Conservation (phyloP, 2,113 vertebrate species). For the Mormoops blainvillei region DNA sequence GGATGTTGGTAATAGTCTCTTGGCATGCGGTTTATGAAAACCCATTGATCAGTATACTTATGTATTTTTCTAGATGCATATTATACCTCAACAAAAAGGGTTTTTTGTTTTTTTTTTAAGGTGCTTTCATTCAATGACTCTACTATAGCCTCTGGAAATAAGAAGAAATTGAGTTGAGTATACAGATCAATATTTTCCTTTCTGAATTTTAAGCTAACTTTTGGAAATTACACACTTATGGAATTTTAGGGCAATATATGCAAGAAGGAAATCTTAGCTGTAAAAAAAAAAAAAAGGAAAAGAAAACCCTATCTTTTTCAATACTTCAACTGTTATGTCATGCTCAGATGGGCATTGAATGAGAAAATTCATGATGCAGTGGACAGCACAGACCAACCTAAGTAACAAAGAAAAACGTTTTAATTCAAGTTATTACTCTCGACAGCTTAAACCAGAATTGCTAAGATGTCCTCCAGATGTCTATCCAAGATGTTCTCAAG, state of each 20-base stretch:
- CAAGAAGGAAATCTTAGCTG: neutral
- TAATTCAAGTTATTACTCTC: neutral
- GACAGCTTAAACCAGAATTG: neutral
- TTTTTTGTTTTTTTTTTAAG: neutral
- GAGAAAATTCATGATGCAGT: neutral
- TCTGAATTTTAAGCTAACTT: slow-evolving; percentile 18
- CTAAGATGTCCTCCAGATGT: neutral
- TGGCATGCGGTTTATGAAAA: neutral
- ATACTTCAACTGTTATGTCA: neutral
- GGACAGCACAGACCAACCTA: neutral
- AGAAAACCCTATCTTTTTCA: neutral
- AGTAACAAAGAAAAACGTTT: neutral
- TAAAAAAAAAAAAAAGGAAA: slow-evolving; percentile 22
- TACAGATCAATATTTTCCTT: neutral
- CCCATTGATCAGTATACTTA: neutral
- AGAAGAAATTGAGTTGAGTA: neutral
- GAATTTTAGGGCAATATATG: neutral
- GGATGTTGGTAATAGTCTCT: neutral
- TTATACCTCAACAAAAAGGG: neutral
- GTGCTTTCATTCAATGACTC: neutral
- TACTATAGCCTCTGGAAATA: neutral
- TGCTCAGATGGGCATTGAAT: neutral
- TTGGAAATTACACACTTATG: neutral
- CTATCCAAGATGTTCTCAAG: neutral
- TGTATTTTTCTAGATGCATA: neutral